phyloP scores from a whole-genome alignment of 1,140 invertebrate genomes.

The Carposina sasakii region DNA sequence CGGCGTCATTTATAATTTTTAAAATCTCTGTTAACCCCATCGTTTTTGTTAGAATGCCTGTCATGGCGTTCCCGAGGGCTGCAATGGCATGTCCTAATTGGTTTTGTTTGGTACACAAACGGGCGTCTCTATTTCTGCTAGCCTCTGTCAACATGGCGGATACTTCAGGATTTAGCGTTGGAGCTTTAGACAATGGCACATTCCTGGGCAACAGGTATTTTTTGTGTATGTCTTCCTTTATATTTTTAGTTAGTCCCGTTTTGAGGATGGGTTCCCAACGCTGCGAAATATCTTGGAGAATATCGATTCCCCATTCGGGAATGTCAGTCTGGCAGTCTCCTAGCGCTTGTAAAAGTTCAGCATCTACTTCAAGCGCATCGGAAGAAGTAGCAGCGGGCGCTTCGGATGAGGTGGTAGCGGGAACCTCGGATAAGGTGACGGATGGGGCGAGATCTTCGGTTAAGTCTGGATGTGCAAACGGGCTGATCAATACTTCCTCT shows the following conservation, averaged over 20 bases:
- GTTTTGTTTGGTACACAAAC: conserved; percentile 10
- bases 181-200: conserved; percentile 5
- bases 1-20: conserved; percentile 7
- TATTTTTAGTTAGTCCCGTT: conserved; percentile 8
- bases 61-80: conserved; percentile 10
- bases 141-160: conserved; percentile 3
- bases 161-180: conserved; percentile 14
- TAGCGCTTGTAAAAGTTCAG: background rate
- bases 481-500: too few relatives aligned
- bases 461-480: too few relatives aligned
- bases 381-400: background rate
- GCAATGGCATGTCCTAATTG: conserved; percentile 9
- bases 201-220: conserved; percentile 13
- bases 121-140: conserved; percentile 6
- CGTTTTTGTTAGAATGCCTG: conserved; percentile 7
- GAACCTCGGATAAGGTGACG: too few relatives aligned
- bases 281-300: background rate
- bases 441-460: too few relatives aligned
- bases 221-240: conserved; percentile 10
- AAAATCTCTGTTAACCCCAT: conserved; percentile 4
- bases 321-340: background rate
- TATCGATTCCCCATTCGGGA: background rate
- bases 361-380: background rate
- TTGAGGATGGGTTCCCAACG: conserved; percentile 3
- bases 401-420: background rate